Evolutionary conservation across 2,797 vertebrate genomes (phyloP).

Genomic region (Poecile montanus): DNA sequence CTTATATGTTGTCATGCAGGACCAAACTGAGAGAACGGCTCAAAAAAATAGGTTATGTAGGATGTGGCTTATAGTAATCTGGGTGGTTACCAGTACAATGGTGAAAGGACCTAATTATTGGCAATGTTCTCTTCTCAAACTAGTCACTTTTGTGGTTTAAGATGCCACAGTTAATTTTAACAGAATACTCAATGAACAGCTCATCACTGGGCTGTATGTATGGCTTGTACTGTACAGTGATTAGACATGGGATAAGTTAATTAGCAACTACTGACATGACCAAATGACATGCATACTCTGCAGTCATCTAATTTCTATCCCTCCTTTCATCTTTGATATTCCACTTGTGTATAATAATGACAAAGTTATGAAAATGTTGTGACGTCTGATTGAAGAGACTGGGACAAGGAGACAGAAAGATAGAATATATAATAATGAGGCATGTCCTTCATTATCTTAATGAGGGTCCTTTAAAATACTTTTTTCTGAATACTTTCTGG

Average conservation of each 20-base stretch:
- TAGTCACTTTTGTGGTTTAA: background rate
- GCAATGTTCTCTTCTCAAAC: background rate
- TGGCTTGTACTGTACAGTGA: background rate
- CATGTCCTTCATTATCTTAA: background rate
- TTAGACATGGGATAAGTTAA: constrained; percentile 17
- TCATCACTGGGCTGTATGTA: background rate
- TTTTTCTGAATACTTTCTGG: constrained; percentile 7
- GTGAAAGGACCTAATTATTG: background rate
- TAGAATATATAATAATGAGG: background rate
- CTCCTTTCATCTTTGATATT: constrained; percentile 40
- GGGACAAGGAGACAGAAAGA: constrained; percentile 28
- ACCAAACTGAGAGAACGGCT: background rate
- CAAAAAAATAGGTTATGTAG: background rate
- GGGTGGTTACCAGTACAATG: background rate
- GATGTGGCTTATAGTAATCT: background rate
- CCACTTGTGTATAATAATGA: constrained; percentile 9
- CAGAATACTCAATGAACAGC: background rate
- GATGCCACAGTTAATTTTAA: background rate
- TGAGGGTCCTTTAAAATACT: background rate
- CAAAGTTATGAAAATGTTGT: constrained; percentile 53
- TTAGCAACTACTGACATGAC: constrained; percentile 35
- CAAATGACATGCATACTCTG: constrained; percentile 18
- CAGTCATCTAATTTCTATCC: background rate
- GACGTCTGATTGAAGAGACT: constrained; percentile 33
- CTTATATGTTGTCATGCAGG: background rate